These are phyloP conservation scores for Zaprionus nigranus DNA, from an alignment of 1,140 invertebrate species.

Conservation along the genomic window DNA sequence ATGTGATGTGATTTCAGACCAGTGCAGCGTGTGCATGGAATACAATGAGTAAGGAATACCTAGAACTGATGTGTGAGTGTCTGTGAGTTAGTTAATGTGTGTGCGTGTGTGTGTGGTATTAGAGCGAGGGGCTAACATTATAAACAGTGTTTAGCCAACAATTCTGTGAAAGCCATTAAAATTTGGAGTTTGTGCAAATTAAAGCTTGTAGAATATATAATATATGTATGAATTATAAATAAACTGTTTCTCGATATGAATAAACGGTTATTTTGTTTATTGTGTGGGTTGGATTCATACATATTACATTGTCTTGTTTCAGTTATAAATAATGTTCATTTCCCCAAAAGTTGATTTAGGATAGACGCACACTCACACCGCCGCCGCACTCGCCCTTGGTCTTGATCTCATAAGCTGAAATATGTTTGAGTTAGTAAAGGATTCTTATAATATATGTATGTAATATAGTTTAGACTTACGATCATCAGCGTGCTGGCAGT, in stretches of 20 bases:
- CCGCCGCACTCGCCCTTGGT: slow-evolving; percentile 74
- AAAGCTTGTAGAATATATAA: slow-evolving; percentile 33
- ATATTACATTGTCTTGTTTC: slow-evolving; percentile 1
- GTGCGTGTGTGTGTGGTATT: neutral
- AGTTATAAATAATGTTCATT: neutral
- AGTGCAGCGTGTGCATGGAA: neutral
- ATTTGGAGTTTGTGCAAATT: slow-evolving; percentile 34
- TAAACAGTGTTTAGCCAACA: neutral
- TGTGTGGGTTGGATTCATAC: slow-evolving; percentile 3
- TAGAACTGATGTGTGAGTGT: slow-evolving; percentile 47
- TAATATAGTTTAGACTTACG: slow-evolving; percentile 53
- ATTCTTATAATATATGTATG: neutral
- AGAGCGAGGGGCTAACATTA: neutral
- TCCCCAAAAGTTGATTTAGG: slow-evolving; percentile 37
- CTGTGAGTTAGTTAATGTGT: slow-evolving; percentile 5
- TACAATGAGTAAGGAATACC: slow-evolving; percentile 10
- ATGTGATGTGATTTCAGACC: slow-evolving; percentile 3
- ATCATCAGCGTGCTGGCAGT: slow-evolving; percentile 77
- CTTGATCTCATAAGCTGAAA: slow-evolving; percentile 73
- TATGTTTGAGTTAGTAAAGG: neutral
- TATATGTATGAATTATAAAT: slow-evolving; percentile 35
- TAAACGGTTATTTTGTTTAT: slow-evolving; percentile 28
- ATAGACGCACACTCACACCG: slow-evolving; percentile 79
- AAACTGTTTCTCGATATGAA: slow-evolving; percentile 40
- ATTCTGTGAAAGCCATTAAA: slow-evolving; percentile 23